Evolutionary conservation across 2,888 invertebrate species (phyloP), one percentile per base, ranked within the genome.

Genomic region (Folsomia candida): DNA sequence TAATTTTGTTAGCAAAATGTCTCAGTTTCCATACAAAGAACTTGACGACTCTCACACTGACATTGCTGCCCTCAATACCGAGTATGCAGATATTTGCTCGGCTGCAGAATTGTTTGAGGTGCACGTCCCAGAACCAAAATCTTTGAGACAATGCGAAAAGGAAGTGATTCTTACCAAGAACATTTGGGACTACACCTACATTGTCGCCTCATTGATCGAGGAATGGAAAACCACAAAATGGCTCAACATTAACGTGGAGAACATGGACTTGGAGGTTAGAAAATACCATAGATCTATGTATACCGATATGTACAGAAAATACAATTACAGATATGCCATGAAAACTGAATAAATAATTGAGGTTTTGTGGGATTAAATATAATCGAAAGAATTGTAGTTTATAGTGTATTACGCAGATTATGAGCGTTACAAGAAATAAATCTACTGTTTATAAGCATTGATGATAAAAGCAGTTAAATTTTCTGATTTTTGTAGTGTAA

Each of bases 221-320:
- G 94, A 96, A 82, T 97, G 97, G 97, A 97, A 97, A 84, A 94
- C 92, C 0, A 97, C 97, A 0, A 93, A 94, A 0, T 97, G 97
- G 97, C 88, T 93, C 69, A 93, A 95, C 83, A 95, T 97, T 73
- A 96, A 97, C 82, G 96, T 97, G 54, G 97, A 97, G 84, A 95
- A 96, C 81, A 97, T 97, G 96, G 97, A 97, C 82, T 93, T 97
- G 79, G 97, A 97, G n/a, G n/a, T n/a, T n/a, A n/a, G n/a, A n/a
- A n/a, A n/a, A n/a, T n/a, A n/a, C n/a, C n/a, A n/a, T n/a, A n/a
- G n/a, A n/a, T n/a, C n/a, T n/a, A n/a, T n/a, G n/a, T n/a, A n/a
- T n/a, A n/a, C n/a, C n/a, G n/a, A n/a, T n/a, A n/a, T n/a, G n/a
- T n/a, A n/a, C n/a, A n/a, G n/a, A n/a, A n/a, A n/a, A n/a, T n/a